phyloP scores from a whole-genome alignment of 2,797 vertebrate genomes.

The Sebastes steindachneri region DNA sequence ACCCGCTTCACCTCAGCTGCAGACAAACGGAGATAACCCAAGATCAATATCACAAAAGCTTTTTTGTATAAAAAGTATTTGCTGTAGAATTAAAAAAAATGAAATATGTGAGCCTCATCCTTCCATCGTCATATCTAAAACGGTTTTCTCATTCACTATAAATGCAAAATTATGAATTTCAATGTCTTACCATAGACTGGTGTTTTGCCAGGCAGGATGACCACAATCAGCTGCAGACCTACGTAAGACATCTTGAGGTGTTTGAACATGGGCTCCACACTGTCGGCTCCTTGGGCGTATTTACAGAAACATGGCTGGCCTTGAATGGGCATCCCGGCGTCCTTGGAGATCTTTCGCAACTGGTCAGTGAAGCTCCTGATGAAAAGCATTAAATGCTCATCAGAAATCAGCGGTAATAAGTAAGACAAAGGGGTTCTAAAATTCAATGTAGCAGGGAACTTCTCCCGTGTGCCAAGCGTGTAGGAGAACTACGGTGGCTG shows the following conservation, averaged over 20 bases:
- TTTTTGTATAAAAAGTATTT: not conserved
- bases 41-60: not conserved
- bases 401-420: not conserved
- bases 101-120: too few species aligned
- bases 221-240: slow-evolving; percentile 97
- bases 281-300: slow-evolving; percentile 98
- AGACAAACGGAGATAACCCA: not conserved
- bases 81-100: not conserved
- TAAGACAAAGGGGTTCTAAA: too few species aligned
- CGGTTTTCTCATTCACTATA: not conserved
- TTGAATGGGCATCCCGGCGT: slow-evolving; percentile 98
- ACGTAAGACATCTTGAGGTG: slow-evolving; percentile 98
- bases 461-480: too few species aligned
- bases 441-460: not conserved
- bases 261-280: slow-evolving; percentile 99
- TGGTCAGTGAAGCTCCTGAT: slow-evolving; percentile 98
- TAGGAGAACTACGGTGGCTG: too few species aligned
- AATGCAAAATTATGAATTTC: not conserved
- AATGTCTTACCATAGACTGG: slow-evolving; percentile 93
- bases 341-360: slow-evolving; percentile 98
- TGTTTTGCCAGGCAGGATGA: slow-evolving; percentile 97
- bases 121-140: not conserved
- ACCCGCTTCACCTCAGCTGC: slow-evolving; percentile 98
- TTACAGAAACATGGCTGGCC: slow-evolving; percentile 99
- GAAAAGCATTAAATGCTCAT: not conserved